Evolutionary conservation across 2,113 vertebrate genomes (phyloP).

Genomic region (Phylloscopus trochilus): DNA sequence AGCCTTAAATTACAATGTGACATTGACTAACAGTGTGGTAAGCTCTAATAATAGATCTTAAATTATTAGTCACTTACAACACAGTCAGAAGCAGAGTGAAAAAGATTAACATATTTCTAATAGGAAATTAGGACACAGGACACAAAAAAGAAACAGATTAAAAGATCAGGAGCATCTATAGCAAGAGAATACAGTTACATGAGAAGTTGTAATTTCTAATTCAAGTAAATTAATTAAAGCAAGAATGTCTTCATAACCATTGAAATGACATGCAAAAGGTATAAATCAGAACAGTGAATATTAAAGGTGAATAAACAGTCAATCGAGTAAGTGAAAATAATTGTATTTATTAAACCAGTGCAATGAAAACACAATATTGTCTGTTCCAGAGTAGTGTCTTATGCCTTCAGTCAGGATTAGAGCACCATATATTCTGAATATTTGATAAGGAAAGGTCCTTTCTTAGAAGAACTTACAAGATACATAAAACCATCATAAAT

Average conservation of each 20-base stretch:
- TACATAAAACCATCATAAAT: not conserved
- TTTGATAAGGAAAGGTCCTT: not conserved
- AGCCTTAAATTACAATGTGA: conserved; percentile 54
- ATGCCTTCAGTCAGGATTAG: not conserved
- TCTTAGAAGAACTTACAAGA: not conserved
- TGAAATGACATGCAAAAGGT: not conserved
- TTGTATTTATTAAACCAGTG: not conserved
- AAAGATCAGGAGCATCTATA: not conserved
- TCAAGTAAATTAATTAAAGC: not conserved
- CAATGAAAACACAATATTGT: not conserved
- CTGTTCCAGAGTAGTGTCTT: not conserved
- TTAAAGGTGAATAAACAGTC: not conserved
- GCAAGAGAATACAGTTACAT: not conserved
- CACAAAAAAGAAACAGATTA: not conserved
- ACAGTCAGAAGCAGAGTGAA: conserved; percentile 17
- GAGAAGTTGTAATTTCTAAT: not conserved
- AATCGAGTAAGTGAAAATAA: not conserved
- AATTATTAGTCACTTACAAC: conserved; percentile 58
- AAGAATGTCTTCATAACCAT: not conserved
- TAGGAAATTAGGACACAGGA: conserved; percentile 39
- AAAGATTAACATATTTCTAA: not conserved
- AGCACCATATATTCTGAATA: not conserved
- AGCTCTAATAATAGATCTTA: conserved; percentile 63
- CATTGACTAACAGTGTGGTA: conserved; percentile 50
- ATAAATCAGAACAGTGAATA: not conserved